Evolutionary conservation across 1,140 invertebrate species (phyloP).

Genomic region (Bombus pyrosoma): DNA sequence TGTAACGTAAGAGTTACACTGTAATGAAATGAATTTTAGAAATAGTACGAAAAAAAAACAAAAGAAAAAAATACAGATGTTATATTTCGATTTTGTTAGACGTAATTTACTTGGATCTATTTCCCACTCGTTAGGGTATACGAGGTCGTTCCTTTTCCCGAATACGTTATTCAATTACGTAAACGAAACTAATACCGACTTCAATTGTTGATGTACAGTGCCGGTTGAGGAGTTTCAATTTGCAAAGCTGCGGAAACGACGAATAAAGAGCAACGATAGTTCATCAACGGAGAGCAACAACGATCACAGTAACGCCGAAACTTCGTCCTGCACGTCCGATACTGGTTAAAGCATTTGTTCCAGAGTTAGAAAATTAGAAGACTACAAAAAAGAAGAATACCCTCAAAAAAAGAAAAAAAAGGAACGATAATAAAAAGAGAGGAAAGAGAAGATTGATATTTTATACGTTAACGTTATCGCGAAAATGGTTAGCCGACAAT

Average conservation of each 20-base stretch:
- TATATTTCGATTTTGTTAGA: constrained; percentile 49
- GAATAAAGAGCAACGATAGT: constrained; percentile 82
- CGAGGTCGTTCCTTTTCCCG: constrained; percentile 14
- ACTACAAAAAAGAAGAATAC: constrained; percentile 12
- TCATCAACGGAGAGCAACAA: constrained; percentile 83
- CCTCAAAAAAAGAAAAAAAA: background rate
- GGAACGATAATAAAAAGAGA: background rate
- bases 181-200: constrained; percentile 60
- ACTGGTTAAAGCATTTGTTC: constrained; percentile 74
- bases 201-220: constrained; percentile 78
- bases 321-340: constrained; percentile 82
- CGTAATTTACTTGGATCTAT: constrained; percentile 43
- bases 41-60: background rate
- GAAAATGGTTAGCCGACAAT: constrained; percentile 32
- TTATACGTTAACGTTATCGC: constrained; percentile 6
- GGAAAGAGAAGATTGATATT: background rate
- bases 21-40: constrained; percentile 48
- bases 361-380: constrained; percentile 3
- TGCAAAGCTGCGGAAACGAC: constrained; percentile 77
- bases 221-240: constrained; percentile 80
- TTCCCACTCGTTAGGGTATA: constrained; percentile 34
- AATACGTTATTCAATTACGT: background rate
- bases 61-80: constrained; percentile 45
- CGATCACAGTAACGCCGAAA: constrained; percentile 81
- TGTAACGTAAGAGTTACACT: constrained; percentile 38